Evolutionary conservation across 1,140 invertebrate genomes (phyloP).

Genomic region (Coboldia fuscipes): DNA sequence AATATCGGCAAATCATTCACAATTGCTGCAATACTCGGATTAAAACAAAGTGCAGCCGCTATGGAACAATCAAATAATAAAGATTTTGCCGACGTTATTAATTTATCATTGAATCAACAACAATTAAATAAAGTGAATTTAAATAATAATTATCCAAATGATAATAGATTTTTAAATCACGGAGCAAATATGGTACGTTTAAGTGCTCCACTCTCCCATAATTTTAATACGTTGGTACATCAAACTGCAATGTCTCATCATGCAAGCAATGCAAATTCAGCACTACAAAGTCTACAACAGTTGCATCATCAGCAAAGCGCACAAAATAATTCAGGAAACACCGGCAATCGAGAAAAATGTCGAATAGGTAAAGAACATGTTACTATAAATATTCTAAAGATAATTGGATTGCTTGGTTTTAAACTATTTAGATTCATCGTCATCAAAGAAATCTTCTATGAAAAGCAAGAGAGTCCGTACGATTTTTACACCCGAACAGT

Average conservation of each 20-base stretch:
- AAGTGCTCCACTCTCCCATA: too few relatives aligned
- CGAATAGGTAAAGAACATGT: too few relatives aligned
- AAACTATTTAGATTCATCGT: not conserved
- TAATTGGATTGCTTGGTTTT: not conserved
- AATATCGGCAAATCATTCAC: slow-evolving; percentile 41
- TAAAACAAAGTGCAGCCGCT: slow-evolving; percentile 22
- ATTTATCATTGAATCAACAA: slow-evolving; percentile 16
- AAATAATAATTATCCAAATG: too few relatives aligned
- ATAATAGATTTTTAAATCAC: too few relatives aligned
- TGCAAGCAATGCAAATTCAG: too few relatives aligned
- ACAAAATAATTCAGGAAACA: not conserved
- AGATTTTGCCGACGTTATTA: slow-evolving; percentile 20
- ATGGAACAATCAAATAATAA: slow-evolving; percentile 11
- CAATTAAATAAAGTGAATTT: too few relatives aligned
- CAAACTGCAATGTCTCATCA: too few relatives aligned
- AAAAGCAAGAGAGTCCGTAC: slow-evolving; percentile 65
- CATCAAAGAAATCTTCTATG: slow-evolving; percentile 12
- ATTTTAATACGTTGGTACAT: too few relatives aligned
- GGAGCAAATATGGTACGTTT: too few relatives aligned
- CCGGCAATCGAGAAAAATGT: too few relatives aligned
- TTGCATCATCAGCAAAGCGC: slow-evolving; percentile 16
- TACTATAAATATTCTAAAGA: not conserved
- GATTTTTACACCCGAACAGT: slow-evolving; percentile 84
- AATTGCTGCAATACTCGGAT: slow-evolving; percentile 58
- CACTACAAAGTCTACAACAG: slow-evolving; percentile 18